Evolutionary conservation across 2,797 vertebrate species (phyloP), one percentile per base, ranked within the genome.

Genomic region (Pseudochaenichthys georgianus): DNA sequence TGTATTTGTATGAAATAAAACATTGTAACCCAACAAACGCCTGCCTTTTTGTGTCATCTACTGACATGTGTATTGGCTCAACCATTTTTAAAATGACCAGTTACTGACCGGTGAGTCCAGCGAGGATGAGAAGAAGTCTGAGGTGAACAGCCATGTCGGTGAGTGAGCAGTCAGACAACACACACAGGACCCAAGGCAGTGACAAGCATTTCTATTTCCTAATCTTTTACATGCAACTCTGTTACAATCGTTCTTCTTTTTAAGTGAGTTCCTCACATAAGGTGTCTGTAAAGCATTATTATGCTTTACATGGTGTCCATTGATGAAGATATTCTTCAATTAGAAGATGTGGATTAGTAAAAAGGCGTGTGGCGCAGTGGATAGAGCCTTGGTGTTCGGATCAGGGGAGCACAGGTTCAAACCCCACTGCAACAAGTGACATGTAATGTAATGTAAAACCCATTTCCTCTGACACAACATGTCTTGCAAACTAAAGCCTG

Each of bases 81-180:
- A 59, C 13, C 9, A 47, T 50, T 38, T 28, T 11, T 17, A 48
- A 48, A 59, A 50, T 15, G 10, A 41, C 19, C 2, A 17, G n/a
- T 48, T 9, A 64, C 71, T 70, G 31, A 75, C 71, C 66, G 64
- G 70, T 43, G 46, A 65, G 23, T 65, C 42, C 42, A 41, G 13
- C n/a, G 16, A 80, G 65, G 48, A 60, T 60, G 7, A 61, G 46
- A 47, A 70, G 41, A 48, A 73, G 1, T 11, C 0, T 50, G 52
- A 73, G 17, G 12, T 23, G 0, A 46, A 19, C 9, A 1, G 52
- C 52, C 52, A 54, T 54, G 6, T 54, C 52, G 15, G 23, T 0
- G 52, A 31, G 7, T 4, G 52, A 63, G 19, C 38, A 41, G 13
- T 53, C 21, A 2, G 13, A 54, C 13, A 3, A 34, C 23, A 51